A percentile compares a stretch with the other conserved stretches of the same genome.
Evolutionary conservation across 2,797 vertebrate genomes (phyloP).

Genomic region (Peromyscus aztecus): DNA sequence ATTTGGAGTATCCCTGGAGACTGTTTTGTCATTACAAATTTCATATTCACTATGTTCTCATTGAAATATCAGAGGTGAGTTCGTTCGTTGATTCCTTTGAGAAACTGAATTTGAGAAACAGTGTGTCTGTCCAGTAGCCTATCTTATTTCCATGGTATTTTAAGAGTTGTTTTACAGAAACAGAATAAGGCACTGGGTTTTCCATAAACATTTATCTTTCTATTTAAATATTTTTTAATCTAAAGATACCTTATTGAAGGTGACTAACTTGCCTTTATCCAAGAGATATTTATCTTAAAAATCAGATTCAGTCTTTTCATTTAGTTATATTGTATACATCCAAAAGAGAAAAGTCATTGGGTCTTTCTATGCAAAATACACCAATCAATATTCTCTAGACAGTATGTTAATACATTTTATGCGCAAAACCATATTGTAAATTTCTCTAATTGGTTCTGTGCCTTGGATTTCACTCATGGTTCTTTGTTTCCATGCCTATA

Average conservation of each 20-base stretch:
- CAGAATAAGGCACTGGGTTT: background rate
- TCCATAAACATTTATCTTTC: background rate
- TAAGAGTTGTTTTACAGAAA: conserved; percentile 45
- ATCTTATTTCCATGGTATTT: conserved; percentile 19
- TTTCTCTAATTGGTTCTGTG: conserved; percentile 5
- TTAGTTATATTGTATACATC: conserved; percentile 1
- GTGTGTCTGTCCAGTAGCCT: background rate
- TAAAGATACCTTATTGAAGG: background rate
- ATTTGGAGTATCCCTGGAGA: background rate
- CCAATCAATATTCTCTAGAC: conserved; percentile 4
- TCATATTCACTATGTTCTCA: background rate
- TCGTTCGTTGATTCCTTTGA: background rate
- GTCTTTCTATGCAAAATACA: background rate
- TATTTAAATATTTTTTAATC: background rate
- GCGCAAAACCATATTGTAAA: conserved; percentile 37
- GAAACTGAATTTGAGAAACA: conserved; percentile 39
- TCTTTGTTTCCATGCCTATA: background rate
- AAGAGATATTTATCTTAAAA: background rate
- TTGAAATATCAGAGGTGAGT: background rate
- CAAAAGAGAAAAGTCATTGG: conserved; percentile 36
- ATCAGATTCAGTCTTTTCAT: background rate
- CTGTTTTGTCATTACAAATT: background rate
- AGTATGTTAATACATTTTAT: background rate
- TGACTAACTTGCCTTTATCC: background rate
- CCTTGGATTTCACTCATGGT: background rate